Evolutionary conservation across 2,113 vertebrate species (phyloP).

Genomic region (Coptodon bakossiorum): DNA sequence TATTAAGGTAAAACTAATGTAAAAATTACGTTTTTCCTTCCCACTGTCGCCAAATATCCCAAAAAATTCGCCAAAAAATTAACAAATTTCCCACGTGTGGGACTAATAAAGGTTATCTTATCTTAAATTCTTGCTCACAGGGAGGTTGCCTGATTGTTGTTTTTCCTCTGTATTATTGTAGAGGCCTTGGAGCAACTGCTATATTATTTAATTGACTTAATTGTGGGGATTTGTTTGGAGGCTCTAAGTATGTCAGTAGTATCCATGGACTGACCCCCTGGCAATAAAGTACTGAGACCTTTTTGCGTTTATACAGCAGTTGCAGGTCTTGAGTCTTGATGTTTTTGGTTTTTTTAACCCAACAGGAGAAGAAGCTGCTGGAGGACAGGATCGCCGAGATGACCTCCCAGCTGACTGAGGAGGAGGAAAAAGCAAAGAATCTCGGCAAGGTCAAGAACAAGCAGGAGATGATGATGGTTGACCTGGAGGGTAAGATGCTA

Average conservation of each 20-base stretch:
- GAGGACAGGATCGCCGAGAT: slow-evolving; percentile 92
- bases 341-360: not conserved
- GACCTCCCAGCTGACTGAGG: slow-evolving; percentile 88
- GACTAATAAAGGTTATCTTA: too few relatives aligned
- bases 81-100: too few relatives aligned
- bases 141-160: not conserved
- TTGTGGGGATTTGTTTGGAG: not conserved
- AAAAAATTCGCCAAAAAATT: too few relatives aligned
- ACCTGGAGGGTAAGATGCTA: slow-evolving; percentile 85
- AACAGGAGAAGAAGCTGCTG: slow-evolving; percentile 92
- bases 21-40: not conserved
- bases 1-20: not conserved
- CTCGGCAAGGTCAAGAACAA: slow-evolving; percentile 95
- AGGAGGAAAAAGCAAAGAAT: slow-evolving; percentile 98
- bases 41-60: not conserved
- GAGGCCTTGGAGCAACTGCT: not conserved
- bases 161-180: not conserved
- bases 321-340: not conserved
- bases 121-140: not conserved
- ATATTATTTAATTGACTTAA: not conserved
- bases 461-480: slow-evolving; percentile 97
- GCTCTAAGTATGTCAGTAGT: not conserved
- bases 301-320: rapidly evolving
- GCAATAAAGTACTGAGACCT: not conserved
- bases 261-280: not conserved